Conservation (phyloP, 2,113 vertebrate species). For the Peucedramus taeniatus region DNA sequence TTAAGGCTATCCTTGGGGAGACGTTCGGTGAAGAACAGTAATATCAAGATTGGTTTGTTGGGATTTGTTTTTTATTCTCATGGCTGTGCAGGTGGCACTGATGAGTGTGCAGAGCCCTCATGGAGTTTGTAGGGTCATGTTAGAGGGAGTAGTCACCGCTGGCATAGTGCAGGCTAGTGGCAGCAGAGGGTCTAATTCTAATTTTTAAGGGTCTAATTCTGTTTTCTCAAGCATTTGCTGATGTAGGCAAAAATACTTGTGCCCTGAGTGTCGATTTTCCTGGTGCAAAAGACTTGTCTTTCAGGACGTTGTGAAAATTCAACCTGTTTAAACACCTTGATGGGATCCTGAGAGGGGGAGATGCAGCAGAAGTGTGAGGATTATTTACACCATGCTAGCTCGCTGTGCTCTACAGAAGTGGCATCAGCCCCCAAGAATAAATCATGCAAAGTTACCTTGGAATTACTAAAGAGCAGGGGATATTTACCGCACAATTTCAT, state of each 20-base stretch:
- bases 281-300: not conserved
- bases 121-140: not conserved
- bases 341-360: not conserved
- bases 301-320: not conserved
- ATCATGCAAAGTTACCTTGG: constrained; percentile 14
- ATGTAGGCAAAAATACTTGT: not conserved
- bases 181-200: not conserved
- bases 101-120: not conserved
- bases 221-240: not conserved
- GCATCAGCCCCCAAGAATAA: not conserved
- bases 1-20: not conserved
- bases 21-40: not conserved
- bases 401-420: not conserved
- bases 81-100: not conserved
- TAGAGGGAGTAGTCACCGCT: not conserved
- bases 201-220: not conserved
- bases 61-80: not conserved
- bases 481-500: not conserved
- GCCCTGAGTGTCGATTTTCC: rapidly evolving
- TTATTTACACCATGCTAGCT: not conserved
- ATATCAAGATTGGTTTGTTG: not conserved
- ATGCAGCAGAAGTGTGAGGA: not conserved
- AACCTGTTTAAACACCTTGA: not conserved
- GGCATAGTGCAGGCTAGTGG: too few relatives aligned
- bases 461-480: not conserved